Evolutionary conservation across 2,797 vertebrate genomes (phyloP), one percentile per base, ranked within the genome.

Genomic region (Eleutherodactylus coqui): DNA sequence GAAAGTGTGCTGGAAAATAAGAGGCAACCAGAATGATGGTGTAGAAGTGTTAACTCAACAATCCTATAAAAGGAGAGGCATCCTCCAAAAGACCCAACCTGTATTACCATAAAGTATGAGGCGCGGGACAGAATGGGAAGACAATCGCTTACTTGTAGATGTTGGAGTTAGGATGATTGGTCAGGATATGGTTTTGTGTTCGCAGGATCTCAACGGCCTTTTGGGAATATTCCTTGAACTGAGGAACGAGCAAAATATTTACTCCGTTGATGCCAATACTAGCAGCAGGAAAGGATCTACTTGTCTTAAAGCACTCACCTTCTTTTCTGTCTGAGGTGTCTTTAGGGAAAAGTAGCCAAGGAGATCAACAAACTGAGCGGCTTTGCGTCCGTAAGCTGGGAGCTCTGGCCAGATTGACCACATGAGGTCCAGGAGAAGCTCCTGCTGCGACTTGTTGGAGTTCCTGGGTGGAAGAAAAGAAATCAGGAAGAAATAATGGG

Each of bases 321-420:
- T 99, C 90, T 98, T 99, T 92, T 99, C 98, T 0, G 98, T 99
- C 91, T 99, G 98, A 29, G 96, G 97, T 1, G 98, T 99, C 94
- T 99, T 99, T 73, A 99, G 94, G 41, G 98, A 99, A 92, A 99
- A 99, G 91, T 99, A 99, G 47, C 98, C 98, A 7, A 99, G 95
- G 9, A 99, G 94, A 88, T 99, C 98, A 2, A 99, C 98, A 91
- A 99, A 99, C 92, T 99, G 98, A 60, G 98, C 97, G 79, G 98
- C 98, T 91, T 99, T 99, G 72, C 98, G 97, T 24, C 98, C 98
- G 0, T 99, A 99, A n/a, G 98, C 97, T 36, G 98, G 98, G 14
- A 99, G 96, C 53, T 99, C 98, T 5, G 98, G 98, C 98, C 98
- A 99, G 91, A 99, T 97, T 29, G 98, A 98, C 98, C 98, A 99